A percentile compares a stretch with the other conserved stretches of the same genome.
These are phyloP conservation scores for Cristatella mucedo DNA, from an alignment of 2,888 invertebrate species.

Conservation along the genomic window DNA sequence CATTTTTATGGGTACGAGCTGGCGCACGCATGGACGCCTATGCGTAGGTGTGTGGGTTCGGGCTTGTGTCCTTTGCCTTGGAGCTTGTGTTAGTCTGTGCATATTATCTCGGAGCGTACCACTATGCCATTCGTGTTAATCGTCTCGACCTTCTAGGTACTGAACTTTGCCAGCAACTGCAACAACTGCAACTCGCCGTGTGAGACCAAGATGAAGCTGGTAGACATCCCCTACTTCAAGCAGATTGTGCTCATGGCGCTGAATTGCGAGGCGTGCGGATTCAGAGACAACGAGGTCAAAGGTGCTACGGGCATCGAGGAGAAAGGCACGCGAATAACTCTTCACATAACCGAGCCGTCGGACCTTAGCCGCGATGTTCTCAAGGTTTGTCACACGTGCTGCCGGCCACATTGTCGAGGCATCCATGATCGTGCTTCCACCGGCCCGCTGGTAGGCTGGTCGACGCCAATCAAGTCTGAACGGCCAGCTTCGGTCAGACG, in stretches of 20 bases:
- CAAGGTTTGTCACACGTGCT: conserved; percentile 55
- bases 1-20: too few species aligned
- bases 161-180: conserved; percentile 71
- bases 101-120: too few species aligned
- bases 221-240: conserved; percentile 67
- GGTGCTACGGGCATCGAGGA: conserved; percentile 74
- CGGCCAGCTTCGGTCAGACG: too few species aligned
- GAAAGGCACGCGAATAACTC: conserved; percentile 58
- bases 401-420: too few species aligned
- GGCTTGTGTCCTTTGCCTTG: too few species aligned
- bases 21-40: too few species aligned
- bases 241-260: conserved; percentile 93
- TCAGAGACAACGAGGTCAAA: conserved; percentile 86
- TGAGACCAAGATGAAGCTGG: conserved; percentile 81
- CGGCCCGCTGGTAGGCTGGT: too few species aligned
- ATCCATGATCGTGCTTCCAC: too few species aligned
- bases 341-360: conserved; percentile 50
- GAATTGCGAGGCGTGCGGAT: conserved; percentile 72
- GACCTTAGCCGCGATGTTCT: conserved; percentile 85
- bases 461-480: too few species aligned
- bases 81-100: too few species aligned
- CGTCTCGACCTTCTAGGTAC: conserved; percentile 31
- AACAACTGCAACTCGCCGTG: conserved; percentile 65
- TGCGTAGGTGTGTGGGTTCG: too few species aligned
- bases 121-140: too few species aligned